phyloP scores from a whole-genome alignment of 2,113 vertebrate genomes.

The Elephantulus edwardii region DNA sequence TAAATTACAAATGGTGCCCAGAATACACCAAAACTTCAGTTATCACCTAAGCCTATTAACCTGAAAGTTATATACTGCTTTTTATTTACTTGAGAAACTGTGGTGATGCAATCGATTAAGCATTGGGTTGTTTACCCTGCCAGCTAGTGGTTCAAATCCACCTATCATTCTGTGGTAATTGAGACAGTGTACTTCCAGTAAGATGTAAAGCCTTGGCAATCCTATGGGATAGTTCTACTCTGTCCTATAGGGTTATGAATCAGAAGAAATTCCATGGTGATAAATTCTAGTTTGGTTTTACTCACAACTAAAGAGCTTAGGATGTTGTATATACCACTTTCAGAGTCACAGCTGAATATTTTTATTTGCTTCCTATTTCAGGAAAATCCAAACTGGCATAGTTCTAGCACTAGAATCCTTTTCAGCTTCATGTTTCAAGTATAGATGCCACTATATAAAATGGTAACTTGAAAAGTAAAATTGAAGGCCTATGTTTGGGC shows the following conservation, averaged over 20 bases:
- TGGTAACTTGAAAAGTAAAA: background rate
- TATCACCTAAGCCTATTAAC: background rate
- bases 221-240: too few species aligned
- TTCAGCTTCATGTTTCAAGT: background rate
- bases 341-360: background rate
- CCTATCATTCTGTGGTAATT: too few species aligned
- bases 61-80: background rate
- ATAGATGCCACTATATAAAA: background rate
- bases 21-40: background rate
- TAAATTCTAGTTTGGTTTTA: too few species aligned
- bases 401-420: background rate
- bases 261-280: too few species aligned
- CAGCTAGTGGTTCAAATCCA: background rate
- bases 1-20: background rate
- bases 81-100: background rate
- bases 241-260: too few species aligned
- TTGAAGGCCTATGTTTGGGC: background rate
- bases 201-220: too few species aligned
- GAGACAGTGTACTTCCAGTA: too few species aligned
- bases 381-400: background rate
- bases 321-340: background rate
- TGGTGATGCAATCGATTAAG: too few species aligned
- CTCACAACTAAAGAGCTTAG: background rate
- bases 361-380: slow-evolving; percentile 13
- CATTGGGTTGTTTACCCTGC: too few species aligned